phyloP scores from a whole-genome alignment of 1,140 invertebrate genomes.

The Charaxes varanes region DNA sequence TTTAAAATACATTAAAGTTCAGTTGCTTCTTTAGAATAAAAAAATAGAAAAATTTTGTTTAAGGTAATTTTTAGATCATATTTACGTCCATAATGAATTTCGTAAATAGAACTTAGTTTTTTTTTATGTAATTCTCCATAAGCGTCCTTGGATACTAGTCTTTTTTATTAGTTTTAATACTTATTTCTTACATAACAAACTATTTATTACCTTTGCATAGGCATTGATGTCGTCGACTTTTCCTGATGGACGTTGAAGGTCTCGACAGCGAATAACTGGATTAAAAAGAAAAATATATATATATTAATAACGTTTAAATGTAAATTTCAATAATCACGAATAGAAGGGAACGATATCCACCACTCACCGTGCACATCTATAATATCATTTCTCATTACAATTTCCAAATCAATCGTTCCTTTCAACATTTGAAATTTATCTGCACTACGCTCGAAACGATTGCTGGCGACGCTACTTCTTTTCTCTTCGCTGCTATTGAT shows the following conservation, averaged over 20 bases:
- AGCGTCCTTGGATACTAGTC: no score
- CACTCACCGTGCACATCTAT: constrained; percentile 72
- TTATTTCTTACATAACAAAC: not conserved
- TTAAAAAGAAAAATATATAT: constrained; percentile 14
- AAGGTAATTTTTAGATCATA: no score
- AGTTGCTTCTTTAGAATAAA: no score
- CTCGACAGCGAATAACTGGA: constrained; percentile 61
- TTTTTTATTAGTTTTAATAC: not conserved
- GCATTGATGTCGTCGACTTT: constrained; percentile 63
- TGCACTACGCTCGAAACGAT: constrained; percentile 46
- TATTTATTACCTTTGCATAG: constrained; percentile 56
- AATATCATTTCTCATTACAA: constrained; percentile 49
- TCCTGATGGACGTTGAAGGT: constrained; percentile 52
- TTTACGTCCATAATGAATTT: no score
- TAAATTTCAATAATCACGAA: not conserved
- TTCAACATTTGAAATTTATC: constrained; percentile 49
- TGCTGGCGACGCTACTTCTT: constrained; percentile 56
- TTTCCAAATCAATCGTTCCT: constrained; percentile 64
- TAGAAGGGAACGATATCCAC: constrained; percentile 53
- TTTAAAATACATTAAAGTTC: no score
- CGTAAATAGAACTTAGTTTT: no score
- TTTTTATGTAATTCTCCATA: no score
- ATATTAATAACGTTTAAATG: not conserved
- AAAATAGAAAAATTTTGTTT: no score
- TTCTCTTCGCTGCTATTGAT: constrained; percentile 64